These are phyloP conservation scores for Plecotus auritus DNA, from an alignment of 2,113 vertebrate species.

Conservation along the genomic window DNA sequence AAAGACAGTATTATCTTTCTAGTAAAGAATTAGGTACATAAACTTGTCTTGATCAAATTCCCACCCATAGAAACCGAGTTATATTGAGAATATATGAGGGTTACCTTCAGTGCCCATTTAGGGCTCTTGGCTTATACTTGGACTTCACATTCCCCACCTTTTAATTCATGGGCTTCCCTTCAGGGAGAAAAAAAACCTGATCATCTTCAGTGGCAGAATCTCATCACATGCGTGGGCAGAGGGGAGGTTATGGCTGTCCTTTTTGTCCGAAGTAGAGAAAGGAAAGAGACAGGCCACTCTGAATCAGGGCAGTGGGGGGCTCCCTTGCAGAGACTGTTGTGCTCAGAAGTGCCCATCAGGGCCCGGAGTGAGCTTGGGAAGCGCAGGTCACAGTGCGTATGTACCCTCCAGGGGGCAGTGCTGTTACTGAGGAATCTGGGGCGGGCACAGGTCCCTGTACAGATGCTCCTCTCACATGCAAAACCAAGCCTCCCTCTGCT, in stretches of 20 bases:
- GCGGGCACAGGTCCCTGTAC: background rate
- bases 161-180: background rate
- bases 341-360: background rate
- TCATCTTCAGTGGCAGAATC: background rate
- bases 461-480: fast-evolving
- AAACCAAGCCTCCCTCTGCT: background rate
- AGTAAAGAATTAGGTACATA: background rate
- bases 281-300: background rate
- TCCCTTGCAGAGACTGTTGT: background rate
- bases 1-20: background rate
- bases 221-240: background rate
- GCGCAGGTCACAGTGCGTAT: fast-evolving
- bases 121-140: background rate
- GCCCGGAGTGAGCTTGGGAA: background rate
- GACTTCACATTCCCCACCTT: background rate
- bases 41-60: background rate
- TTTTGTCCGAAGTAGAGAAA: background rate
- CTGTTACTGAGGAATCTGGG: background rate
- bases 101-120: background rate
- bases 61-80: background rate
- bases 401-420: background rate
- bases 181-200: background rate
- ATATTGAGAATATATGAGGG: background rate
- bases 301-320: background rate
- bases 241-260: background rate